Evolutionary conservation across 2,113 vertebrate species (phyloP), one percentile per base, ranked within the genome.

Genomic region (Cryptoleucopteryx plumbea): DNA sequence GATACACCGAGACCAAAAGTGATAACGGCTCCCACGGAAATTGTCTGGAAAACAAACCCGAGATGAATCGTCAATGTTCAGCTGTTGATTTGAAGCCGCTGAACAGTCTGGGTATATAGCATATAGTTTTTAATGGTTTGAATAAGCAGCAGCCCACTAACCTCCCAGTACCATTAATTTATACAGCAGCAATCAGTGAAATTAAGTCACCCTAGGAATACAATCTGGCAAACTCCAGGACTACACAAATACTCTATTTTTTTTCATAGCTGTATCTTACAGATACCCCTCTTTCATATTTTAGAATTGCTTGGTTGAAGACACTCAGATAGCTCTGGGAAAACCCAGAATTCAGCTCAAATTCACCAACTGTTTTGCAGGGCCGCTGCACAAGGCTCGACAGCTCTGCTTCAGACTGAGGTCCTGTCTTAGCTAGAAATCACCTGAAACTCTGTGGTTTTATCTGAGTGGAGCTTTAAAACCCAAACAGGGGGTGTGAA

Each of bases 381-480:
- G 43, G 68, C 47, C 34, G 53, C 68, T 74, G 77, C 83, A 42
- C 29, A 9, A 19, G 61, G 92, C 84, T 43, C 9, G 8, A 17
- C 61, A 56, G 92, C 92, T 93, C 81, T 12, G 75, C 92, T 42
- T 71, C 22, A 36, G 68, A 16, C 34, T 2, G 21, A 80, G 82
- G 53, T 38, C 82, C 74, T 22, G 36, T 13, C 25, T 0, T 6
- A 43, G 96, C 91, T 80, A 27, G n/a, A 95, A 95, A 82, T 93
- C 93, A 89, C 84, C 91, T 34, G 53, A 95, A 93, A 82, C 89
- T 32, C 87, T 55, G 93, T 70, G 92, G 92, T 88, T 97, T 96
- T 19, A 29, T 89, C 89, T 59, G 91, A 74, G 23, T 79, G 67
- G 78, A 58, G 87, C 89, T 74, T 36, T 85, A 20, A 94, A 95